Percentiles rank a stretch among this genome's conserved stretches.
Conservation (phyloP, 2,888 invertebrate genomes). For the Eupeodes luniger region DNA sequence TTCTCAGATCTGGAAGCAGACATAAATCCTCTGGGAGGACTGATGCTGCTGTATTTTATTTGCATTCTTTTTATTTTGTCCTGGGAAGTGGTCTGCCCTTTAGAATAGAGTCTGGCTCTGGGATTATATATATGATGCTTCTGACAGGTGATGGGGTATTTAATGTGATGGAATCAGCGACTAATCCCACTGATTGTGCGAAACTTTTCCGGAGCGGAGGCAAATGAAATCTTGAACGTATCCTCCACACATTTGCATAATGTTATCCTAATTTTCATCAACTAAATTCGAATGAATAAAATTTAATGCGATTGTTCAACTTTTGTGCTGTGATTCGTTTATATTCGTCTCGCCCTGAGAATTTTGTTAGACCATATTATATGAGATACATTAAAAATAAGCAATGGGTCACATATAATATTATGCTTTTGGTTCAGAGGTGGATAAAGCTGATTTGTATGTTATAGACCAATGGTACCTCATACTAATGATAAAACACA, state of each 20-base stretch:
- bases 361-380: too few relatives aligned
- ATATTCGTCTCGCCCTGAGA: neutral
- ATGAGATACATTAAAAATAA: too few relatives aligned
- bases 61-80: slow-evolving; percentile 6
- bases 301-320: slow-evolving; percentile 56
- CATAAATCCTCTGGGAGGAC: slow-evolving; percentile 9
- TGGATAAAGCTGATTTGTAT: too few relatives aligned
- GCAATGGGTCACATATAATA: too few relatives aligned
- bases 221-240: slow-evolving; percentile 21
- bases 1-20: slow-evolving; percentile 28
- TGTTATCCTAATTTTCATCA: slow-evolving; percentile 68
- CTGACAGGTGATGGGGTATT: slow-evolving; percentile 53
- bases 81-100: slow-evolving; percentile 44
- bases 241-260: slow-evolving; percentile 61
- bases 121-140: slow-evolving; percentile 44
- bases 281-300: slow-evolving; percentile 57
- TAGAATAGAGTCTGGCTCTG: slow-evolving; percentile 14
- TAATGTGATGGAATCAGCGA: slow-evolving; percentile 18
- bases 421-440: too few relatives aligned
- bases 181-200: slow-evolving; percentile 6
- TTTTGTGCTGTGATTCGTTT: slow-evolving; percentile 9
- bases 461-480: too few relatives aligned
- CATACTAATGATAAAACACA: too few relatives aligned
- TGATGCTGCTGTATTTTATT: neutral
- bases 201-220: neutral